Evolutionary conservation across 1,140 invertebrate genomes (phyloP).

Genomic region (Hyles vespertilio): DNA sequence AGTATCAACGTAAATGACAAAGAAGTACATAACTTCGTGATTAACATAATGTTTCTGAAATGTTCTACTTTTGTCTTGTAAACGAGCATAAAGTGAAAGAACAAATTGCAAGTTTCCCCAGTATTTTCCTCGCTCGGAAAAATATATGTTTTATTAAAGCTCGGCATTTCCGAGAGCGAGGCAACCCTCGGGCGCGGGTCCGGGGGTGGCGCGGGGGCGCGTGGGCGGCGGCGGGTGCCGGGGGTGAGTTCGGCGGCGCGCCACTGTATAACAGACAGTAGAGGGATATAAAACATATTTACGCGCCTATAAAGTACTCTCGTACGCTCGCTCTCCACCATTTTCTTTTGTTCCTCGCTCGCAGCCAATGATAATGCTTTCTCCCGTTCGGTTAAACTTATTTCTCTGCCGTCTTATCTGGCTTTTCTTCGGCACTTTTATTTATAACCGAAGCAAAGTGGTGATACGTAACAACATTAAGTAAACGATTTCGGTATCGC

Average conservation of each 20-base stretch:
- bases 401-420: constrained; percentile 70
- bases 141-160: constrained; percentile 76
- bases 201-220: constrained; percentile 35
- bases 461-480: constrained; percentile 51
- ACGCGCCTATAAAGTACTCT: constrained; percentile 75
- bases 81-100: constrained; percentile 76
- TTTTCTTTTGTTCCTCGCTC: constrained; percentile 73
- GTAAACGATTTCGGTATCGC: constrained; percentile 49
- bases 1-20: constrained; percentile 46
- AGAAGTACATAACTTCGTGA: constrained; percentile 65
- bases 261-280: constrained; percentile 73
- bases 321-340: constrained; percentile 71
- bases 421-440: constrained; percentile 66
- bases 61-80: constrained; percentile 76
- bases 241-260: constrained; percentile 49
- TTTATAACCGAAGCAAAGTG: constrained; percentile 62
- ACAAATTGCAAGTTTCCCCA: constrained; percentile 75
- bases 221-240: constrained; percentile 7
- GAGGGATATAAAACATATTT: constrained; percentile 76
- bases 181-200: constrained; percentile 49
- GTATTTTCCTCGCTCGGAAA: constrained; percentile 75
- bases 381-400: constrained; percentile 73
- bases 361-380: constrained; percentile 73
- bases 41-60: constrained; percentile 74
- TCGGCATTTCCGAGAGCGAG: constrained; percentile 73